Evolutionary conservation across 2,888 invertebrate genomes (phyloP).

Genomic region (Opisthograptis luteolata): DNA sequence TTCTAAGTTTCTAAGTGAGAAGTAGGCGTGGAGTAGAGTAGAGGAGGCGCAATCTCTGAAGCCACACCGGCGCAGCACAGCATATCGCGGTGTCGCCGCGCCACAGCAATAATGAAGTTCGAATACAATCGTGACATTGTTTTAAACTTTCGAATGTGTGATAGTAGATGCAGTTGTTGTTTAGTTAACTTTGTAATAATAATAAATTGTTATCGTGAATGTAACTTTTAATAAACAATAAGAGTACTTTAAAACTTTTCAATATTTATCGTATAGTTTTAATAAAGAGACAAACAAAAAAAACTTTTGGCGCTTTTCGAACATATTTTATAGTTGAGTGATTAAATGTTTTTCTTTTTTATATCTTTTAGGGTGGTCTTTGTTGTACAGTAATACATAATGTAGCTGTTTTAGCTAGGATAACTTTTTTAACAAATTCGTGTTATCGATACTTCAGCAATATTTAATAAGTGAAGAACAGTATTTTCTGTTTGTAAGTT

Average conservation of each 20-base stretch:
- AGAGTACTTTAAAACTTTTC: constrained; percentile 70
- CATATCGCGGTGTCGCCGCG: constrained; percentile 49
- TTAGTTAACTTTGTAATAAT: constrained; percentile 82
- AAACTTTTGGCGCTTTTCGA: constrained; percentile 66
- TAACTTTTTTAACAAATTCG: constrained; percentile 80
- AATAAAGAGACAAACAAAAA: constrained; percentile 50
- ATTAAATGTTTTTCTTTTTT: constrained; percentile 54
- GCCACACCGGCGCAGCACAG: constrained; percentile 18
- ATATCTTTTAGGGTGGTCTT: constrained; percentile 70
- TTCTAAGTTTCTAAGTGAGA: not conserved
- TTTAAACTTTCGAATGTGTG: constrained; percentile 85
- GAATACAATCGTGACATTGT: constrained; percentile 83
- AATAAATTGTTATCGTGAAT: constrained; percentile 82
- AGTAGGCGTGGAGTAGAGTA: not conserved
- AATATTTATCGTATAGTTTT: constrained; percentile 62
- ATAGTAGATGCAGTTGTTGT: constrained; percentile 85
- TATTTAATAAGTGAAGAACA: constrained; percentile 64
- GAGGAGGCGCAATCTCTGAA: constrained; percentile 19
- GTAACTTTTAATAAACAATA: constrained; percentile 80
- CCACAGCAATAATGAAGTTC: constrained; percentile 83
- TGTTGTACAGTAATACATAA: constrained; percentile 80
- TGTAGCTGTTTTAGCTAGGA: constrained; percentile 82
- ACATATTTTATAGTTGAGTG: constrained; percentile 64
- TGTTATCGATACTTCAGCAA: constrained; percentile 71
- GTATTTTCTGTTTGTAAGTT: constrained; percentile 64